Evolutionary conservation across 1,140 invertebrate species (phyloP), one percentile per base, ranked within the genome.

Genomic region (Tetramorium simillimum): DNA sequence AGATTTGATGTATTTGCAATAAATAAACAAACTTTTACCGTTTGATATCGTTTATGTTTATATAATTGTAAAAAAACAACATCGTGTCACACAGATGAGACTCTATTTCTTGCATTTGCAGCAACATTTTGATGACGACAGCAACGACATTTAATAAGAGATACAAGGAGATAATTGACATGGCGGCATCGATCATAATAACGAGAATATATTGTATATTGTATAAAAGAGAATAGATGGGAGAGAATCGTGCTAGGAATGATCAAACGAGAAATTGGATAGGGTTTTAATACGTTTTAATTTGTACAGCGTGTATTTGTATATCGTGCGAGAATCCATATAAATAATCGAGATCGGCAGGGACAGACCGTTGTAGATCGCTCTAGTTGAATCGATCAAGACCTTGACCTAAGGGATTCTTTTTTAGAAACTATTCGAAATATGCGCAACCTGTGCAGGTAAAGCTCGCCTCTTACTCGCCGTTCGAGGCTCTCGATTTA

Each of bases 281-380:
- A 7, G 0, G 16, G 6, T 9, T 53, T n/a, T 10, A 60, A 28
- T 18, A 37, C 0, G 21, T 43, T 43, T 65, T 78, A 72, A 73
- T 78, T 85, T 67, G 40, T 7, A 37, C 43, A 10, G 18, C 16
- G 40, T 51, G 65, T n/a, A n/a, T n/a, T n/a, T n/a, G n/a, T 82
- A 37, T 73, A 28, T 73, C 51, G 56, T 49, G 58, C 56, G 33
- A 28, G 58, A 77, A 53, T 3, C 3, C 28, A 10, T 21, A 16
- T 62, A 21, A 62, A 56, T 67, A 69, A 81, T 72, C 53, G 46
- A 81, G 40, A 73, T 86, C 70, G 46, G 56, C 77, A 63, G 49
- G 16, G 7, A 37, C 21, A 12, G 43, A 84, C 21, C 73, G 6
- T 78, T 89, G 33, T 78, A 70, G 65, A 78, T 12, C 49, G 16